Evolutionary conservation across 2,797 vertebrate genomes (phyloP).

Genomic region (Enteromius treurensis): DNA sequence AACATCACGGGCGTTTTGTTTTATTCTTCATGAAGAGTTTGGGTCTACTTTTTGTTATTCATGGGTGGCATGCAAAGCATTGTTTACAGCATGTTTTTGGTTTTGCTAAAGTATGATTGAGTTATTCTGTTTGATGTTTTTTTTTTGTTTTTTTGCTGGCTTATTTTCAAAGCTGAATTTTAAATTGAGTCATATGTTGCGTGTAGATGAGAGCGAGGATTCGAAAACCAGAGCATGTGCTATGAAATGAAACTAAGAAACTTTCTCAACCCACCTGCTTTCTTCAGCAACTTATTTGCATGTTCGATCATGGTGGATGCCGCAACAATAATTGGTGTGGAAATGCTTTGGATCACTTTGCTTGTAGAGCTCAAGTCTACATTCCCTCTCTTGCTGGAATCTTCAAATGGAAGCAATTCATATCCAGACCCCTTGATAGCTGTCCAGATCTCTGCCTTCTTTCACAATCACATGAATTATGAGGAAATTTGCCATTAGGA

Average conservation of each 20-base stretch:
- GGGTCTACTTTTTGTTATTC: conserved; percentile 28
- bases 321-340: neutral
- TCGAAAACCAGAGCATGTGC: neutral
- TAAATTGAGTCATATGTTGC: conserved; percentile 55
- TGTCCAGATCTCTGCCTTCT: conserved; percentile 21
- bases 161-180: conserved; percentile 56
- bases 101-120: conserved; percentile 39
- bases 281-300: neutral
- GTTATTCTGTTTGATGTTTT: conserved; percentile 61
- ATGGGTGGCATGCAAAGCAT: conserved; percentile 39
- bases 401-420: conserved; percentile 9
- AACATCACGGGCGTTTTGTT: conserved; percentile 13
- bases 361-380: neutral
- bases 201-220: conserved; percentile 44
- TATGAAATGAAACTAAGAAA: conserved; percentile 32
- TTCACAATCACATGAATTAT: conserved; percentile 31
- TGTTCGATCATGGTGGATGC: neutral
- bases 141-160: conserved; percentile 49
- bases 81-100: conserved; percentile 50
- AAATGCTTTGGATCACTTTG: conserved; percentile 1
- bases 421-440: conserved; percentile 26
- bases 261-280: neutral
- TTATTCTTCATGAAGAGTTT: conserved; percentile 16
- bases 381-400: neutral
- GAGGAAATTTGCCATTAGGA: conserved; percentile 15